A percentile compares a stretch with the other conserved stretches of the same genome.
Evolutionary conservation across 2,797 vertebrate genomes (phyloP).

Genomic region (Anguilla marmorata): DNA sequence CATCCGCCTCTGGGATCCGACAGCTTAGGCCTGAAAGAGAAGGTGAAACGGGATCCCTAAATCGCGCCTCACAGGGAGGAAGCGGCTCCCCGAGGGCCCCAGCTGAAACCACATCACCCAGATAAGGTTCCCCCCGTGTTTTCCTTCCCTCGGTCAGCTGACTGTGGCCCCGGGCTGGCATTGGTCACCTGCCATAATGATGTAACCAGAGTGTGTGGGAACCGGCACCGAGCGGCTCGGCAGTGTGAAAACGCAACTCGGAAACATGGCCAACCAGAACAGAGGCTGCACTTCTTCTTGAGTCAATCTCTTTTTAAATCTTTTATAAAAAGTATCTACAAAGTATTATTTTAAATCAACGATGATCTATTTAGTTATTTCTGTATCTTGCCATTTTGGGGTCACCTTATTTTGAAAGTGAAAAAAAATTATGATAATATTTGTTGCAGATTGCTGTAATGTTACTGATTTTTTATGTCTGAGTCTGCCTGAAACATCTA

Average conservation of each 20-base stretch:
- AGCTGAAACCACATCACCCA: slow-evolving; percentile 88
- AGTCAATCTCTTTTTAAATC: neutral
- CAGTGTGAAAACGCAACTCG: slow-evolving; percentile 83
- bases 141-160: slow-evolving; percentile 91
- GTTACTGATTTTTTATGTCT: neutral
- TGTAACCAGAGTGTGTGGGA: slow-evolving; percentile 99
- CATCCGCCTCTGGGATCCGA: slow-evolving; percentile 84
- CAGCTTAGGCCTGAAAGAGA: slow-evolving; percentile 91
- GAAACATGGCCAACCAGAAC: neutral
- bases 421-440: neutral
- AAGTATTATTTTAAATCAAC: neutral
- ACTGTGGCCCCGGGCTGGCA: slow-evolving; percentile 69
- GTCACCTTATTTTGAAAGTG: neutral
- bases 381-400: neutral
- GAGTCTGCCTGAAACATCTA: no score
- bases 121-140: slow-evolving; percentile 87
- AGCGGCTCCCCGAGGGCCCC: slow-evolving; percentile 89
- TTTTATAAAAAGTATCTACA: neutral
- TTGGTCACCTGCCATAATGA: slow-evolving; percentile 93
- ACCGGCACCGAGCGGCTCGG: slow-evolving; percentile 69
- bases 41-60: slow-evolving; percentile 98
- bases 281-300: neutral
- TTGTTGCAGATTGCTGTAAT: neutral
- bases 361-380: neutral
- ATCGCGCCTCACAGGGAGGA: slow-evolving; percentile 91